These are phyloP conservation scores for Ibycter americanus DNA, from an alignment of 2,797 vertebrate genomes.

Conservation along the genomic window DNA sequence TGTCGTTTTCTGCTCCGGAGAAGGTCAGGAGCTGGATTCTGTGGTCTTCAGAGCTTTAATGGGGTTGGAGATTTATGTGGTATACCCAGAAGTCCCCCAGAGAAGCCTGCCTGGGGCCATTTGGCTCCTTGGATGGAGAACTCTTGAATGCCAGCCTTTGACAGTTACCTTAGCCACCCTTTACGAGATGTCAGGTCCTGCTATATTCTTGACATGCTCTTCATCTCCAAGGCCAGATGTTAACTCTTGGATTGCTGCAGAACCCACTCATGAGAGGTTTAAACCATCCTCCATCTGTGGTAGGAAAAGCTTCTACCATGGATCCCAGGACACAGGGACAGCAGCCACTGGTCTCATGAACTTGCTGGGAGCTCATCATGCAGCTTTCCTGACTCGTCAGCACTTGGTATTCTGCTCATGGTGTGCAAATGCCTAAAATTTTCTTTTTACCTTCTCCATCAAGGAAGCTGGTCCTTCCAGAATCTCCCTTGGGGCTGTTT, in stretches of 20 bases:
- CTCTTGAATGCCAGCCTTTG: slow-evolving; percentile 4
- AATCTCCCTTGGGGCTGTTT: not conserved
- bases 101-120: not conserved
- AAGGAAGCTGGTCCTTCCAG: not conserved
- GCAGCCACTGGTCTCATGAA: not conserved
- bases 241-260: not conserved
- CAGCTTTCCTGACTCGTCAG: not conserved
- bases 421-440: not conserved
- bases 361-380: not conserved
- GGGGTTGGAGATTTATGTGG: not conserved
- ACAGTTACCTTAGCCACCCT: not conserved
- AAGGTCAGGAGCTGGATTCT: slow-evolving; percentile 55
- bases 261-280: not conserved
- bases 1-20: not conserved
- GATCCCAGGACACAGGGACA: not conserved
- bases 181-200: not conserved
- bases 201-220: not conserved
- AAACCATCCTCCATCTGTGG: not conserved
- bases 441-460: not conserved
- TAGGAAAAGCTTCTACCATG: not conserved
- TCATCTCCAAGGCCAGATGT: not conserved
- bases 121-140: slow-evolving; percentile 13
- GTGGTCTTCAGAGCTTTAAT: slow-evolving; percentile 24
- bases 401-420: not conserved
- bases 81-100: not conserved